Base-by-base conservation (phyloP, 2,797 vertebrate genomes). In the Enteromius unitaeniatus region DNA sequence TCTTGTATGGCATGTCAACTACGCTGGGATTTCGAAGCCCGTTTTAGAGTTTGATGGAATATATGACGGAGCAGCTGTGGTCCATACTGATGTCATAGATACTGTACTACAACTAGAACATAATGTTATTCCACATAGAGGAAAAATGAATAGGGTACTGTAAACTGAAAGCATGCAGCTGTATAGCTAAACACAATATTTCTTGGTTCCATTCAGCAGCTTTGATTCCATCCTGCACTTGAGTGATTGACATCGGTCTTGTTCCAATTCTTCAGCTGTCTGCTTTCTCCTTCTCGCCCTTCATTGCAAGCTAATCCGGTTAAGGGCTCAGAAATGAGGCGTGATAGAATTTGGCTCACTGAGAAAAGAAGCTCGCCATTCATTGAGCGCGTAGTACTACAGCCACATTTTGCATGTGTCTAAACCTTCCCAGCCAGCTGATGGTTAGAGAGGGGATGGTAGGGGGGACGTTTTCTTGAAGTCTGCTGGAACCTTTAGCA, bases 1-100 rank as follows among this genome's bases (percentile, higher is more conserved):
- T 80, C 81, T 81, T 83, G 89, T 86, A 70, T 88, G 81, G 87
- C 85, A 82, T 85, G 89, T 84, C 85, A 68, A 70, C 82, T 82
- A 72, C 19, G 31, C 79, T 86, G 75, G 26, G 80, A 84, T 58
- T 75, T 70, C 45, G 8, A 74, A 86, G 26, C 62, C 82, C 28
- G n/a, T 86, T 86, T 75, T 82, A 77, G 85, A 84, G 51, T 65
- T 70, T 68, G 78, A 68, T 84, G 69, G 62, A 51, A 81, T 84
- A 77, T 31, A 45, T 72, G 45, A 79, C 47, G 19, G 53, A 58
- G 51, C 49, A 78, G 51, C 68, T 86, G 75, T 84, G 69, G 69
- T 74, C 47, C 64, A 55, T 78, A 62, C 78, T 81, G 65, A 82
- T 83, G 81, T 64, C 84, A 76, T 68, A 81, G 86, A 81, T 70